phyloP scores from a whole-genome alignment of 2,797 vertebrate species.

The Enteromius mattozi region DNA sequence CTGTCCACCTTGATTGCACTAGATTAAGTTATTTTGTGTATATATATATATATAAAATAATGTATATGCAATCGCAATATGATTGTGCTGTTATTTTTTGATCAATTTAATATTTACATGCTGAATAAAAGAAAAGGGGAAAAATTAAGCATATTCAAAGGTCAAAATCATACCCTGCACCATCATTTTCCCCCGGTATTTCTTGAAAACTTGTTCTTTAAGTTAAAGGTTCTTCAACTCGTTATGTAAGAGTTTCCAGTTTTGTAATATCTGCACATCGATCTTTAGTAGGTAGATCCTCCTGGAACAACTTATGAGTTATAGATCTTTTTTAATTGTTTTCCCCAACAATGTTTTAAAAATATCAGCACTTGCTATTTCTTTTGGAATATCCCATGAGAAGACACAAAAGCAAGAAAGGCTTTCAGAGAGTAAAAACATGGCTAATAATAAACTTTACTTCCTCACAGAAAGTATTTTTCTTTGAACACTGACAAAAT shows the following conservation, averaged over 20 bases:
- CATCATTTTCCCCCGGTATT: not conserved
- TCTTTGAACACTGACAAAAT: not conserved
- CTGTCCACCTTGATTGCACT: not conserved
- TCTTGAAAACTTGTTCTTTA: not conserved
- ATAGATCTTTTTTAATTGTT: not conserved
- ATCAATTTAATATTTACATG: not conserved
- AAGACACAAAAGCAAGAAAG: not conserved
- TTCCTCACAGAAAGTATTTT: constrained; percentile 11
- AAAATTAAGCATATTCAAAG: not conserved
- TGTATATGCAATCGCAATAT: not conserved
- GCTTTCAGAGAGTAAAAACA: not conserved
- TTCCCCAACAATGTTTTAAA: constrained; percentile 6
- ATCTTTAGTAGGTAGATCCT: not conserved
- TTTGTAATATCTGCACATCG: not conserved
- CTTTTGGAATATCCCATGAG: not conserved
- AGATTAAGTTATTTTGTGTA: not conserved
- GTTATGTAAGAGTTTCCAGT: not conserved
- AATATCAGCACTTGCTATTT: not conserved
- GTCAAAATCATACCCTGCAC: not conserved
- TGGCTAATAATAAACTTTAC: not conserved
- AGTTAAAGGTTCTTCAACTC: not conserved
- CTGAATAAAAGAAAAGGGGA: not conserved
- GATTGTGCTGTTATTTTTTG: not conserved
- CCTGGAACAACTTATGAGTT: not conserved
- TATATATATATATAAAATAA: no score